Base-by-base conservation (phyloP, 2,888 invertebrate species). In the Apantesis nais region DNA sequence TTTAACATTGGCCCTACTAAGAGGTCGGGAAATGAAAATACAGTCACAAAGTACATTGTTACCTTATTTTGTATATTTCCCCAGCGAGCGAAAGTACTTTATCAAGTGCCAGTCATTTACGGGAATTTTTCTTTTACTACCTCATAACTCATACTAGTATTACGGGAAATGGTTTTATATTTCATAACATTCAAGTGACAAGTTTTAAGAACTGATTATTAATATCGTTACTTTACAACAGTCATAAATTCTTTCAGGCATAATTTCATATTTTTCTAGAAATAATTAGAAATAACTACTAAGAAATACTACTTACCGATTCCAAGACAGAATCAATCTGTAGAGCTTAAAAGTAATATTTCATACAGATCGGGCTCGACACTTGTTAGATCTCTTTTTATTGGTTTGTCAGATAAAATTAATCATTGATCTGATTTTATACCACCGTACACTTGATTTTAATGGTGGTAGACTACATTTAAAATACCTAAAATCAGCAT, bases 71-170 rank as follows among this genome's bases (percentile, higher is more conserved):
- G 29, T 66, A 48, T 39, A 70, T 70, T 70, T 70, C 70, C 70
- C 70, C 14, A 61, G 69, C 22, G 70, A n/a, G 44, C 55, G 31
- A 25, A 55, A 25, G 31, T 66, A 55, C 34, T 66, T 70, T 62
- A 39, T 70, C 66, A 70, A 70, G 34, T 61, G 70, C n/a, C 55
- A 62, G 66, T 62, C 70, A 70, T 48, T 66, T 62, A 31, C 37
- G 22, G 39, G 62, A 66, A 61, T 67, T 41, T n/a, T 44, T 19
- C 19, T 58, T 67, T 48, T 44, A 41, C n/a, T 31, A 11, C 41
- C 39, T 41, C 67, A 61, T 67, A 62, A 52, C 52, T 62, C 62
- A 44, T 52, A 63, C 12, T 55, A 12, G 37, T 41, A 16, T 55
- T 52, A 52, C 52, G 52, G 25, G 55, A 68, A 68, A 55, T 44